Conservation (phyloP, 2,888 invertebrate species). For the Therioaphis trifolii region DNA sequence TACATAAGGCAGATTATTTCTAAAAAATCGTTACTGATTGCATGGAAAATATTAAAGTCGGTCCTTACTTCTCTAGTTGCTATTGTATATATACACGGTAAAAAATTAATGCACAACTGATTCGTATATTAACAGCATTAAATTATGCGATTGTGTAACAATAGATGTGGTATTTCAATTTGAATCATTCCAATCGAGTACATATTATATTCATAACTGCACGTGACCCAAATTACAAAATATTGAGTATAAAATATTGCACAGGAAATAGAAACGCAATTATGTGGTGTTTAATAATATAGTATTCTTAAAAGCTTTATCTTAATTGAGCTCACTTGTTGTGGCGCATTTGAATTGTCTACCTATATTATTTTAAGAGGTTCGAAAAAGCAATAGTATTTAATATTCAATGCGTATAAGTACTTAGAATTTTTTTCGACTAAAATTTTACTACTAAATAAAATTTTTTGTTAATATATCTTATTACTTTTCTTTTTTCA, state of each 20-base stretch:
- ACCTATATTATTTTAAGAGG: neutral
- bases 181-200: constrained; percentile 9
- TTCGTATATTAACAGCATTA: constrained; percentile 5
- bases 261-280: constrained; percentile 32
- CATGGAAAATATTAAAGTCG: no score
- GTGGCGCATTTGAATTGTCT: neutral
- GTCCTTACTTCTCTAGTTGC: no score
- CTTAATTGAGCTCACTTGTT: constrained; percentile 34
- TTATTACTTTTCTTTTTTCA: no score
- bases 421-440: no score
- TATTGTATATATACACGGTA: neutral
- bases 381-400: no score
- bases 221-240: constrained; percentile 38
- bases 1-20: no score
- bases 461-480: no score
- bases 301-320: constrained; percentile 37
- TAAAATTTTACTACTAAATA: no score
- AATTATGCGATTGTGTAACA: constrained; percentile 8
- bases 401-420: no score
- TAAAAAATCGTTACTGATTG: no score
- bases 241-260: constrained; percentile 20
- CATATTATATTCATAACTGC: constrained; percentile 18
- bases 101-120: neutral
- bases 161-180: constrained; percentile 1
- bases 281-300: neutral